These are phyloP conservation scores for Stenodera caucasica DNA, from an alignment of 2,888 invertebrate species.

Conservation along the genomic window DNA sequence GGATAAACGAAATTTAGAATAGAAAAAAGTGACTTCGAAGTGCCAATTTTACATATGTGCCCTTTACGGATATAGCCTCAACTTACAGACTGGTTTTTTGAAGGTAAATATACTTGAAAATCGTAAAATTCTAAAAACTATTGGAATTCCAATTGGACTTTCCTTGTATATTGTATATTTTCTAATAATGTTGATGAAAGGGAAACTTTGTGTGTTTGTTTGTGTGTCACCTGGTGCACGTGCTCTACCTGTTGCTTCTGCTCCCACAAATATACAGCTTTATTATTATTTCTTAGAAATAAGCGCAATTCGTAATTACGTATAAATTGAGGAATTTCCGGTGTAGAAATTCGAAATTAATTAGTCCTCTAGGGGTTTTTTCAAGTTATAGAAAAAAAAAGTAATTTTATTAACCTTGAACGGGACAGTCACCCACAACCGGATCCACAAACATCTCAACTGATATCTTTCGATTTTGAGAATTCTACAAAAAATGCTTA, in stretches of 20 bases:
- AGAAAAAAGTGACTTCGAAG: neutral
- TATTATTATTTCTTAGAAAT: neutral
- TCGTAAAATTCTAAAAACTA: neutral
- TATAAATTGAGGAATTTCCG: slow-evolving; percentile 24
- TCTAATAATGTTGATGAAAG: neutral
- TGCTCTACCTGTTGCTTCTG: slow-evolving; percentile 23
- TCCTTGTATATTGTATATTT: neutral
- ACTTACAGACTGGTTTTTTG: neutral
- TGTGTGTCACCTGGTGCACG: slow-evolving; percentile 17
- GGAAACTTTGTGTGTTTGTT: neutral
- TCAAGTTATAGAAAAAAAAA: neutral
- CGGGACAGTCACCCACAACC: slow-evolving; percentile 39
- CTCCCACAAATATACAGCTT: neutral
- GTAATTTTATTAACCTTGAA: slow-evolving; percentile 35
- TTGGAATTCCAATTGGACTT: neutral
- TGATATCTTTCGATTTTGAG: neutral
- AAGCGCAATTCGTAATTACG: neutral
- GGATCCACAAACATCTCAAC: slow-evolving; percentile 9
- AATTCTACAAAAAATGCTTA: neutral
- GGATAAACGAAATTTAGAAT: neutral
- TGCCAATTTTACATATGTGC: slow-evolving; percentile 15
- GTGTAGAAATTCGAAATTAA: neutral
- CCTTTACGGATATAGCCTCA: slow-evolving; percentile 17
- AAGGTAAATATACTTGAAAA: too few species aligned
- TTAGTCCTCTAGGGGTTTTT: too few species aligned